A percentile compares a stretch with the other conserved stretches of the same genome.
Evolutionary conservation across 1,140 invertebrate genomes (phyloP).

Genomic region (Sycophaga agraensis): DNA sequence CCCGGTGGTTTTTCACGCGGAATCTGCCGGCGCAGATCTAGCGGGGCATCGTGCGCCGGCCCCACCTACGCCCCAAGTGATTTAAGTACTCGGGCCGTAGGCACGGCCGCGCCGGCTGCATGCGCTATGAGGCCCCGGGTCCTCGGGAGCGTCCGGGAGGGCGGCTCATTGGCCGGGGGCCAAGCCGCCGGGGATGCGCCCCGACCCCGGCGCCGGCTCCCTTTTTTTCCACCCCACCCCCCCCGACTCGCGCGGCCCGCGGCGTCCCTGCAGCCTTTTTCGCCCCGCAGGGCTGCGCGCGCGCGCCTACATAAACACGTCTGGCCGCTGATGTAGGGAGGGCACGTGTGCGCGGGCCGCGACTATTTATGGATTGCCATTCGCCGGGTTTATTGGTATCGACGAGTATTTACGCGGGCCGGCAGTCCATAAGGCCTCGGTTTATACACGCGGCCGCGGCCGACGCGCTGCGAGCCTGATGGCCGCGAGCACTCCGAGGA

Average conservation of each 20-base stretch:
- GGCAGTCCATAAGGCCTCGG: background rate
- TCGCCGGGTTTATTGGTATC: constrained; percentile 47
- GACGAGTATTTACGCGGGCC: constrained; percentile 23
- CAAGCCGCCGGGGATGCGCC: background rate
- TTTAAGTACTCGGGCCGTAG: constrained; percentile 46
- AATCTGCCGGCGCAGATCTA: constrained; percentile 34
- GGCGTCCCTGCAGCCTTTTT: background rate
- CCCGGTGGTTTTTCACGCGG: constrained; percentile 32
- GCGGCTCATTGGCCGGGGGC: background rate
- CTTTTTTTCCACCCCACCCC: background rate
- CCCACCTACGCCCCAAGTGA: constrained; percentile 40
- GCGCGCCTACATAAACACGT: too few species aligned
- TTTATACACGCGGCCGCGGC: background rate
- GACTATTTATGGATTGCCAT: constrained; percentile 46
- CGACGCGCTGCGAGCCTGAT: too few species aligned
- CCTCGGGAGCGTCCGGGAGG: too few species aligned
- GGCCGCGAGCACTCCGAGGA: too few species aligned
- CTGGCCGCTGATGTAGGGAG: too few species aligned
- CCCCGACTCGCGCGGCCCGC: background rate
- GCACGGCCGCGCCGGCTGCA: constrained; percentile 35
- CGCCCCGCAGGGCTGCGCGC: too few species aligned
- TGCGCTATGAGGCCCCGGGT: constrained; percentile 34
- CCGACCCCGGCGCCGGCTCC: background rate
- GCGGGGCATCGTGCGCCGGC: background rate
- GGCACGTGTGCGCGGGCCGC: constrained; percentile 10